phyloP scores from a whole-genome alignment of 2,888 invertebrate species.

The Apocheima hispidaria region DNA sequence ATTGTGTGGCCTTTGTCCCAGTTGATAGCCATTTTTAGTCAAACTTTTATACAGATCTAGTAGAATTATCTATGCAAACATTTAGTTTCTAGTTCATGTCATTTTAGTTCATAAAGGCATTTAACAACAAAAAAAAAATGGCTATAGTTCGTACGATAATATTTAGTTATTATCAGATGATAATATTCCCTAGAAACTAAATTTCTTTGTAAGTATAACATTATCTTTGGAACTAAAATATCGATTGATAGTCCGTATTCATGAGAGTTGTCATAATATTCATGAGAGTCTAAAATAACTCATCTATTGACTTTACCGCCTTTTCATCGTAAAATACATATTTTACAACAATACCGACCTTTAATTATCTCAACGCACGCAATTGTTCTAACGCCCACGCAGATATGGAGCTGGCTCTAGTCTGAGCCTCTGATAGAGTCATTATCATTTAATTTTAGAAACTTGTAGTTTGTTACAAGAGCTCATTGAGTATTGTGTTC shows the following conservation, averaged over 20 bases:
- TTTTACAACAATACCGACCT: conserved; percentile 13
- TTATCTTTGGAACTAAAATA: background rate
- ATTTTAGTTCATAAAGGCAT: too few species aligned
- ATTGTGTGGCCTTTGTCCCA: too few species aligned
- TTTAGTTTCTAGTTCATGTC: too few species aligned
- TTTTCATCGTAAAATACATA: background rate
- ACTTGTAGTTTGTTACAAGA: conserved; percentile 27
- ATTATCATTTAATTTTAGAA: conserved; percentile 46
- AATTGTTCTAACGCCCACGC: conserved; percentile 33
- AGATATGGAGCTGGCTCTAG: conserved; percentile 15
- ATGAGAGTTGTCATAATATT: background rate
- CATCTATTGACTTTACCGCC: background rate
- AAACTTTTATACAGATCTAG: too few species aligned
- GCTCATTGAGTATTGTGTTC: conserved; percentile 26
- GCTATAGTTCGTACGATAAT: too few species aligned
- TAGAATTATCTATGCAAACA: too few species aligned
- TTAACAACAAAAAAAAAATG: too few species aligned
- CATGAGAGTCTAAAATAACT: background rate
- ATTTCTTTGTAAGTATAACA: background rate
- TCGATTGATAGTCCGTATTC: background rate
- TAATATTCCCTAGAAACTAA: too few species aligned
- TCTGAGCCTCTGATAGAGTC: conserved; percentile 40
- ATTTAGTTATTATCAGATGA: too few species aligned
- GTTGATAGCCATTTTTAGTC: too few species aligned
- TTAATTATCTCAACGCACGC: conserved; percentile 26